Evolutionary conservation across 2,888 invertebrate genomes (phyloP), one percentile per base, ranked within the genome.

Genomic region (Neoscelio sp.): DNA sequence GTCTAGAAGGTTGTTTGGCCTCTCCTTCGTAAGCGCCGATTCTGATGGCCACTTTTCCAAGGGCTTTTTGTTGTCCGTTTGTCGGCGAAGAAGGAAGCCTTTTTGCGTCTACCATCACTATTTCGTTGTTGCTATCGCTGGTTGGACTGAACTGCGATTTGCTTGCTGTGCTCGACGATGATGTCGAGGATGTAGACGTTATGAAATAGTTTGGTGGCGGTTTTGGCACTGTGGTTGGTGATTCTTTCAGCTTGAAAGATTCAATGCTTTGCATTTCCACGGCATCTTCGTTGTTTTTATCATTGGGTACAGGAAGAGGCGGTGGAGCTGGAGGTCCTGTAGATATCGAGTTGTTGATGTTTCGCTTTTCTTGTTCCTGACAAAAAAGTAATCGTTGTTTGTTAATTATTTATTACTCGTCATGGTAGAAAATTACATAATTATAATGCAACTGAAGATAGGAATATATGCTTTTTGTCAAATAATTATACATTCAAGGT

Each of bases 191-290:
- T 1, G 80, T 26, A 2, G 83, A 56, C 38, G 89, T 87, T 0
- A 92, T 92, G 87, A 95, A 95, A 87, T 95, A 95, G 54, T 93
- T 93, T 18, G 93, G 92, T 10, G 95, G 95, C 5, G 95, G 95
- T 85, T 93, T 94, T 38, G 94, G 94, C 68, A 91, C 92, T 64
- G 91, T 91, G 70, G 92, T 92, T 2, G 92, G 91, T 17, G 94
- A 93, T 86, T 94, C 94, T 81, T 94, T 94, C 82, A 95, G 88
- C 86, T 94, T 94, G 89, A 94, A 95, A 2, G 95, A 95, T 88
- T 95, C 95, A 82, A 95, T 91, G 15, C 95, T 95, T 85, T 95
- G 94, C 92, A 95, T 92, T 89, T 95, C 95, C 7, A 94, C 95
- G 28, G 93, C 92, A 76, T 94, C 94, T 48, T 90, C 90, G 75